Evolutionary conservation across 1,140 invertebrate species (phyloP).

Genomic region (Philopotamus ludificatus): DNA sequence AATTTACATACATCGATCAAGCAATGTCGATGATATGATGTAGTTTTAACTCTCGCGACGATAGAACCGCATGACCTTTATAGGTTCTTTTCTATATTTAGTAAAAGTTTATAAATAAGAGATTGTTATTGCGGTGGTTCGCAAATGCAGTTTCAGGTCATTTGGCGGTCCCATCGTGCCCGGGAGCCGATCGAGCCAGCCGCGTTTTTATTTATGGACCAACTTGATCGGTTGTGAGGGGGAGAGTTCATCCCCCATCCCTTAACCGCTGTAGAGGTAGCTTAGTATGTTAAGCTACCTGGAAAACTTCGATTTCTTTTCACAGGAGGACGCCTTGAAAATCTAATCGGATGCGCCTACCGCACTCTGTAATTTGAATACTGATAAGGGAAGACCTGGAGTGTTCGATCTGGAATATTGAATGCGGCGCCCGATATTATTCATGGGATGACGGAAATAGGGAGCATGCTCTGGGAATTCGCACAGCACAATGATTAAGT

Average conservation of each 20-base stretch:
- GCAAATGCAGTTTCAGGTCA: not conserved
- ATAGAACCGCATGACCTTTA: too few relatives aligned
- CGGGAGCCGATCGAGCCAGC: slow-evolving; percentile 1
- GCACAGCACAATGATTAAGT: too few relatives aligned
- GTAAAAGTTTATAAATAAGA: too few relatives aligned
- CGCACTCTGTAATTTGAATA: slow-evolving; percentile 3
- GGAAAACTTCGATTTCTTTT: slow-evolving; percentile 23
- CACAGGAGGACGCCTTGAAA: slow-evolving; percentile 1
- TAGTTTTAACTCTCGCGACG: too few relatives aligned
- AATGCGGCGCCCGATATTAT: too few relatives aligned
- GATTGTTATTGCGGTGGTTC: too few relatives aligned
- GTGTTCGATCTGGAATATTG: too few relatives aligned
- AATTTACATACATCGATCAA: too few relatives aligned
- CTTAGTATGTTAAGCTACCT: slow-evolving; percentile 8
- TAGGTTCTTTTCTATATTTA: too few relatives aligned
- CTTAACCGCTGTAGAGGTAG: not conserved
- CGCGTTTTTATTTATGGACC: slow-evolving; percentile 23
- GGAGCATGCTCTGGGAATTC: too few relatives aligned
- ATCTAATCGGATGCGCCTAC: slow-evolving; percentile 10
- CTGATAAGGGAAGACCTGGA: not conserved
- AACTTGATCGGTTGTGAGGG: slow-evolving; percentile 5
- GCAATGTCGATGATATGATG: too few relatives aligned
- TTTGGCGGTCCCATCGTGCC: not conserved
- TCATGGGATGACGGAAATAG: too few relatives aligned
- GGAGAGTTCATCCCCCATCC: not conserved